phyloP scores from a whole-genome alignment of 2,797 vertebrate genomes.

The Menidia menidia region DNA sequence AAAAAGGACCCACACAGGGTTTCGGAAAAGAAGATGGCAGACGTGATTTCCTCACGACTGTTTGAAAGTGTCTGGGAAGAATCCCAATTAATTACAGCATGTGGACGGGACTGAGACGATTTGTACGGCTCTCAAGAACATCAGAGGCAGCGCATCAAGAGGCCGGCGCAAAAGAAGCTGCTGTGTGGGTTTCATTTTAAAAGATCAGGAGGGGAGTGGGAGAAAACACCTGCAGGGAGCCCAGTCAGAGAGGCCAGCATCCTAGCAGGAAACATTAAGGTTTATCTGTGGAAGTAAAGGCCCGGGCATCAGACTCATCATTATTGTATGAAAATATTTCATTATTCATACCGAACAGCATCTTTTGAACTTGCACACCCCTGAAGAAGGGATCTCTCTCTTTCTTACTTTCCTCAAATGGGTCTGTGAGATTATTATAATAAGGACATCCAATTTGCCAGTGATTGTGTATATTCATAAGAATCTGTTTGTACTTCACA shows the following conservation, averaged over 20 bases:
- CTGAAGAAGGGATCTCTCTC: not conserved
- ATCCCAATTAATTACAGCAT: slow-evolving; percentile 26
- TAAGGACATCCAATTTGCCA: slow-evolving; percentile 12
- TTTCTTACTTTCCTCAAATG: not conserved
- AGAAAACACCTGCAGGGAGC: slow-evolving; percentile 51
- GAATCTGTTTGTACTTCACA: slow-evolving; percentile 27
- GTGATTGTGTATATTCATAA: slow-evolving; percentile 13
- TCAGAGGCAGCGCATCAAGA: slow-evolving; percentile 46
- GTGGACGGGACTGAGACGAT: slow-evolving; percentile 33
- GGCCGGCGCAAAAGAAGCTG: slow-evolving; percentile 25
- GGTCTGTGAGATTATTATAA: no score
- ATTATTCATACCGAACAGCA: slow-evolving; percentile 23
- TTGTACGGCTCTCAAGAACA: slow-evolving; percentile 22
- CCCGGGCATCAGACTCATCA: not conserved
- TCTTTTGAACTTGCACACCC: slow-evolving; percentile 13
- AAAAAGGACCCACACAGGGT: not conserved
- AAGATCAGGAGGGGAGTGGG: slow-evolving; percentile 25
- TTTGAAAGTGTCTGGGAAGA: slow-evolving; percentile 14
- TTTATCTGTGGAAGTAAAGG: slow-evolving; percentile 18
- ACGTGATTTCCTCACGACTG: not conserved
- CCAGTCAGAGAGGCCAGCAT: slow-evolving; percentile 23
- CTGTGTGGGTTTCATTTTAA: slow-evolving; percentile 44
- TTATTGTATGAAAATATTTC: slow-evolving; percentile 15
- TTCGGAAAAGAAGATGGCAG: not conserved
- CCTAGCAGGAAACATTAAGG: slow-evolving; percentile 15